Conservation (phyloP, 2,888 invertebrate species). For the Stenotaenia linearis region DNA sequence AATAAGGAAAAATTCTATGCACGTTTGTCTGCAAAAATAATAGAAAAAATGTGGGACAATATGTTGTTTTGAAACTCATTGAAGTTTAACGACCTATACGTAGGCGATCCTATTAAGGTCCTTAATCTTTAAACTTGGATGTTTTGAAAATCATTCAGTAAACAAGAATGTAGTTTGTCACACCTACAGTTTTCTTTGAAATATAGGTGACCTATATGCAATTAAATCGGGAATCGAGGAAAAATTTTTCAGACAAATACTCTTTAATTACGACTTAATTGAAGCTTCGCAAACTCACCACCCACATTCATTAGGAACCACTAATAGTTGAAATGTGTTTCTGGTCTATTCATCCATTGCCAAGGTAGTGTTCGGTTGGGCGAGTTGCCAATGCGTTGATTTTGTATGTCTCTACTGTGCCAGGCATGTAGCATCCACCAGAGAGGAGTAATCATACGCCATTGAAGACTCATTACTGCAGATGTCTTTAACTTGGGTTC, state of each 20-base stretch:
- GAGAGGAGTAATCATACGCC: not conserved
- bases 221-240: not conserved
- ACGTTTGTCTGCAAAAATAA: too few species aligned
- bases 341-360: not conserved
- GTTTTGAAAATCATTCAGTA: too few species aligned
- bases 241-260: not conserved
- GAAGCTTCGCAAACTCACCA: not conserved
- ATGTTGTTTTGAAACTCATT: too few species aligned
- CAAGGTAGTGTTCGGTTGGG: not conserved
- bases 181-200: too few species aligned
- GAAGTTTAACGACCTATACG: too few species aligned
- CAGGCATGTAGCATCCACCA: not conserved
- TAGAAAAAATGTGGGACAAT: too few species aligned
- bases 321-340: not conserved
- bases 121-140: too few species aligned
- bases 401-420: not conserved
- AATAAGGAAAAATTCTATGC: too few species aligned
- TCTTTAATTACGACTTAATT: not conserved
- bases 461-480: not conserved
- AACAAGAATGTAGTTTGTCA: too few species aligned
- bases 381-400: not conserved
- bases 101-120: too few species aligned
- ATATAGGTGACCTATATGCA: too few species aligned
- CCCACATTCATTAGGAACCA: not conserved
- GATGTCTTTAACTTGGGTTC: not conserved